A percentile compares a stretch with the other conserved stretches of the same genome.
Conservation (phyloP, 2,888 invertebrate species). For the Napeogenes sylphis region DNA sequence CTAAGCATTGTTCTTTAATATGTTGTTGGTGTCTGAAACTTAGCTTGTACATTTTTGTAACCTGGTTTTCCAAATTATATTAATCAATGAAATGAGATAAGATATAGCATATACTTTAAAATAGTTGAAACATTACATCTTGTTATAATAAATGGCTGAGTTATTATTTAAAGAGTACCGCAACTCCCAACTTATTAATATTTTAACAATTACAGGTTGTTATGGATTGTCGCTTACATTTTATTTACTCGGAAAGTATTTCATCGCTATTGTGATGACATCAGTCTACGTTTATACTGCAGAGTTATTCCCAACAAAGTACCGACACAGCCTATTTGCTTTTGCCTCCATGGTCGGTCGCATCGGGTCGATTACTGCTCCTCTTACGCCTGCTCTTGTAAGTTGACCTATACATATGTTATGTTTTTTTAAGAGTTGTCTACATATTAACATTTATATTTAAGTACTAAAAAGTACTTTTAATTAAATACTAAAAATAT, state of each 20-base stretch:
- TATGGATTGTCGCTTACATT: conserved; percentile 64
- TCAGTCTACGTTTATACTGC: conserved; percentile 82
- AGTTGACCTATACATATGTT: conserved; percentile 33
- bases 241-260: conserved; percentile 81
- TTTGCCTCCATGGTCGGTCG: conserved; percentile 83
- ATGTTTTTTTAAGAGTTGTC: no score
- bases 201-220: conserved; percentile 39
- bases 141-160: no score
- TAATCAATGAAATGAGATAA: no score
- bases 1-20: not conserved
- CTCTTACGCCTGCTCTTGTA: conserved; percentile 81
- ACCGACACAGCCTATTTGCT: conserved; percentile 81
- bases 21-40: not conserved
- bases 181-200: no score
- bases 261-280: conserved; percentile 81
- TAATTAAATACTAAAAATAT: no score
- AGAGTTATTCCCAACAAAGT: conserved; percentile 82
- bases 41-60: no score
- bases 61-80: no score
- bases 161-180: not conserved
- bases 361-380: conserved; percentile 81
- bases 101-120: no score
- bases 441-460: no score
- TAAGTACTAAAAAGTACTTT: no score
- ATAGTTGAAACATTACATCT: no score